Evolutionary conservation across 2,797 vertebrate species (phyloP).

Genomic region (Manis crassicaudata): DNA sequence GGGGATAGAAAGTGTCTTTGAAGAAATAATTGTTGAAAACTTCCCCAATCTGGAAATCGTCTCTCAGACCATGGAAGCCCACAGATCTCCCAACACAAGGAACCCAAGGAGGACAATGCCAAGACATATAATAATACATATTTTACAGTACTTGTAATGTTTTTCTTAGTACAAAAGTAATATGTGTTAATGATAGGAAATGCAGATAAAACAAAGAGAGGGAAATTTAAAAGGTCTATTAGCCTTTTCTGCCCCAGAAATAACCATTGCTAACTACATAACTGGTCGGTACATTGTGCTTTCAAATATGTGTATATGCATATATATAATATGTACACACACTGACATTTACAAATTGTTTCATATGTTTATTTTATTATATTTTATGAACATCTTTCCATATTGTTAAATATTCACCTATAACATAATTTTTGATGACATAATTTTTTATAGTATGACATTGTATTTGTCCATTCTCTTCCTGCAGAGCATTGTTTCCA

Average conservation of each 20-base stretch:
- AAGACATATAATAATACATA: not conserved
- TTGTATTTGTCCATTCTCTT: not conserved
- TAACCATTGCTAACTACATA: slow-evolving; percentile 12
- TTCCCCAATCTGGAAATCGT: too few species aligned
- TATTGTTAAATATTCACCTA: not conserved
- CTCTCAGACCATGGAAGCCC: too few species aligned
- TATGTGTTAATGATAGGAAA: slow-evolving; percentile 15
- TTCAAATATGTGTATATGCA: not conserved
- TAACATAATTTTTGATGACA: not conserved
- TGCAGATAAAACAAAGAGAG: not conserved
- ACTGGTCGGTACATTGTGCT: not conserved
- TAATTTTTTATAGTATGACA: not conserved
- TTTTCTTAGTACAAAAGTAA: not conserved
- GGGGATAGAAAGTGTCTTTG: too few species aligned
- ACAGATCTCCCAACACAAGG: too few species aligned
- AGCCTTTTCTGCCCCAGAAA: not conserved
- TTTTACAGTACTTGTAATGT: not conserved
- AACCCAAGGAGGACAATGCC: too few species aligned
- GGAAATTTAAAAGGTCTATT: not conserved
- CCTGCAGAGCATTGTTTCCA: not conserved
- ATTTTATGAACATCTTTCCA: not conserved
- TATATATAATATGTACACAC: not conserved
- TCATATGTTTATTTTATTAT: not conserved
- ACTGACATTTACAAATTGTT: not conserved
- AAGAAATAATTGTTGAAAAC: too few species aligned